A percentile compares a stretch with the other conserved stretches of the same genome.
These are phyloP conservation scores for Phragmatobia fuliginosa DNA, from an alignment of 2,888 invertebrate genomes.

Conservation along the genomic window DNA sequence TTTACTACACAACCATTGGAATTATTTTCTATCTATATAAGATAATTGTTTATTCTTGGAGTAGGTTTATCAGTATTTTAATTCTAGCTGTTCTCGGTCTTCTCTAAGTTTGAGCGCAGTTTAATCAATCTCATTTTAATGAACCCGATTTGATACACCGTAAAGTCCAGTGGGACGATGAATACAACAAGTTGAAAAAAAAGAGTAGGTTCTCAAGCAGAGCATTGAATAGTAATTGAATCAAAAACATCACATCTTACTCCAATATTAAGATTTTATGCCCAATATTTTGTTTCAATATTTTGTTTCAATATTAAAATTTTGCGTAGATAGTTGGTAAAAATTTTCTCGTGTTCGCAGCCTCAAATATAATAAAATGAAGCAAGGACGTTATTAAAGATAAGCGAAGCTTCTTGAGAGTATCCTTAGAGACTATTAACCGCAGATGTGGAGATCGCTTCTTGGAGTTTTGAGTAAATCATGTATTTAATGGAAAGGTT, in stretches of 20 bases:
- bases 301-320: not conserved
- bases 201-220: not conserved
- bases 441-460: slow-evolving; percentile 9
- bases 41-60: no score
- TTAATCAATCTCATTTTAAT: not conserved
- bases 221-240: not conserved
- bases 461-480: slow-evolving; percentile 7
- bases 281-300: no score
- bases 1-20: not conserved
- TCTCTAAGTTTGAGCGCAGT: not conserved
- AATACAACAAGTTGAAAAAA: no score
- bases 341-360: not conserved
- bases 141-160: not conserved
- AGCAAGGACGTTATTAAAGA: slow-evolving; percentile 25
- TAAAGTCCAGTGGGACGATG: no score
- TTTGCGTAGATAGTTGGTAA: not conserved
- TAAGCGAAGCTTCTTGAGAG: slow-evolving; percentile 15
- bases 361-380: slow-evolving; percentile 18
- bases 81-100: not conserved
- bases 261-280: not conserved
- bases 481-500: not conserved
- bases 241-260: not conserved
- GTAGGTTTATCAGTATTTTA: not conserved
- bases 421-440: slow-evolving; percentile 24
- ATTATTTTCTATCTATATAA: no score